These are phyloP conservation scores for Empidonax traillii DNA, from an alignment of 2,113 vertebrate species.

Conservation along the genomic window DNA sequence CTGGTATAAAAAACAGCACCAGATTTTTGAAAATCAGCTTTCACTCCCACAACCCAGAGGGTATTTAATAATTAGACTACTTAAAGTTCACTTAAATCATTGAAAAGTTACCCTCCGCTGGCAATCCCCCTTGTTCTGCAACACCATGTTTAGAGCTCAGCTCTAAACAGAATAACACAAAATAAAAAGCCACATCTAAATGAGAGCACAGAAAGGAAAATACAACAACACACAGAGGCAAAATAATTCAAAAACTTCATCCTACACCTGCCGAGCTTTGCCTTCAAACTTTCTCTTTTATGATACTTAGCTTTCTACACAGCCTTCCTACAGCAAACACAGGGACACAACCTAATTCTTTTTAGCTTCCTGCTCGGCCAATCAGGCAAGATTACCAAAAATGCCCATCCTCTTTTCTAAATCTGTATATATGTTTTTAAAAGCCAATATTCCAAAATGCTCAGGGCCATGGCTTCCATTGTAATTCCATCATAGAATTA, in stretches of 20 bases:
- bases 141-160: neutral
- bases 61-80: neutral
- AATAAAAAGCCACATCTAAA: neutral
- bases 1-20: neutral
- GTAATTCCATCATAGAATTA: neutral
- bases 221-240: neutral
- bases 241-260: neutral
- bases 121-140: neutral
- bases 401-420: neutral
- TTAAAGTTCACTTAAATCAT: neutral
- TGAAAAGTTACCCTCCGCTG: neutral
- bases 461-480: neutral
- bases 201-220: neutral
- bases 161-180: neutral
- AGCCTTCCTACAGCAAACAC: neutral
- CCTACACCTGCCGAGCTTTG: neutral
- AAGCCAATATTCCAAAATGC: neutral
- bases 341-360: neutral
- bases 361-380: neutral
- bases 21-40: neutral
- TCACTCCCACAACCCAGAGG: neutral
- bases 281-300: neutral
- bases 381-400: neutral
- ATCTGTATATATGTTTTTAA: neutral
- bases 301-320: neutral